Percentiles rank a stretch among this genome's conserved stretches.
phyloP scores from a whole-genome alignment of 2,888 invertebrate genomes.

The Phalangium opilio region DNA sequence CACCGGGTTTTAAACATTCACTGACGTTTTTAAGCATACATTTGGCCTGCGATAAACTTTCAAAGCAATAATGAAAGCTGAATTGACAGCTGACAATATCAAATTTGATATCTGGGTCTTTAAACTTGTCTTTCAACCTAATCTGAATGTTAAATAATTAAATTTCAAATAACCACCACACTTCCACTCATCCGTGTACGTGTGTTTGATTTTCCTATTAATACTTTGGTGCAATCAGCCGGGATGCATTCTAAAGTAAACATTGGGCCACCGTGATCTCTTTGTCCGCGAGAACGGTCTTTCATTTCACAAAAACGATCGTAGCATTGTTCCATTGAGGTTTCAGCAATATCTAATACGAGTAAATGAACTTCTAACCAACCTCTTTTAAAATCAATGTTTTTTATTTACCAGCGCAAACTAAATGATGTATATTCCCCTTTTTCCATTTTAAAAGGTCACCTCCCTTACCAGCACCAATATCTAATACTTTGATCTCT shows the following conservation, averaged over 20 bases:
- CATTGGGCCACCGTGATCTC: slow-evolving; percentile 14
- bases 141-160: slow-evolving; percentile 19
- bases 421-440: slow-evolving; percentile 56
- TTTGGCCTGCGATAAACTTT: slow-evolving; percentile 70
- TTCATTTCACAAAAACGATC: slow-evolving; percentile 60
- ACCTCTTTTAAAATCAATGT: too few species aligned
- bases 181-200: too few species aligned
- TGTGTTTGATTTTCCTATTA: neutral
- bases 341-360: slow-evolving; percentile 63
- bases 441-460: slow-evolving; percentile 94
- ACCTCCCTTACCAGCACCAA: slow-evolving; percentile 98
- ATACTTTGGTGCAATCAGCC: slow-evolving; percentile 72
- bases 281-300: slow-evolving; percentile 17
- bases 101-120: slow-evolving; percentile 58
- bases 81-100: slow-evolving; percentile 95
- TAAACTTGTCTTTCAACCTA: slow-evolving; percentile 41
- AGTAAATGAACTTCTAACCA: too few species aligned
- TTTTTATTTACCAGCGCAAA: slow-evolving; percentile 64
- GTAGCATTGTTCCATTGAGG: slow-evolving; percentile 80
- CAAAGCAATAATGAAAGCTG: slow-evolving; percentile 93
- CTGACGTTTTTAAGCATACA: slow-evolving; percentile 84
- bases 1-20: slow-evolving; percentile 72
- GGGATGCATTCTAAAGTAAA: slow-evolving; percentile 80
- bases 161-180: neutral
- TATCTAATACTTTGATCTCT: slow-evolving; percentile 53